These are phyloP conservation scores for Tolypeutes matacus DNA, from an alignment of 2,797 vertebrate genomes.

Conservation along the genomic window DNA sequence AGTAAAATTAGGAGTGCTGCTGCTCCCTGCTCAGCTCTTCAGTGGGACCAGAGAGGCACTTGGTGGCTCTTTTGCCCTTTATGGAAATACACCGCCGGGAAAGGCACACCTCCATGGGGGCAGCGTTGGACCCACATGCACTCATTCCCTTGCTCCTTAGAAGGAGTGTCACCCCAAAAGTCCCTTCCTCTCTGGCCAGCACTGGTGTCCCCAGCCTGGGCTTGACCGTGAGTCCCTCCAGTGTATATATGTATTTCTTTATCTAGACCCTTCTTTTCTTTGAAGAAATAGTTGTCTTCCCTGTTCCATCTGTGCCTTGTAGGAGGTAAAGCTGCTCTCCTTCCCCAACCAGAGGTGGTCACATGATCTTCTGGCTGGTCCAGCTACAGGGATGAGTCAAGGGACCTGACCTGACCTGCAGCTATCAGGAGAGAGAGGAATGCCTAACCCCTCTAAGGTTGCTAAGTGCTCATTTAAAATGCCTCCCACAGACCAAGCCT, in stretches of 20 bases:
- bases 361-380: neutral
- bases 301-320: neutral
- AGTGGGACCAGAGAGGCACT: neutral
- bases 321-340: neutral
- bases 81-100: neutral
- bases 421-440: neutral
- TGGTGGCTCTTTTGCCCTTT: rapidly evolving
- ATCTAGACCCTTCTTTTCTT: neutral
- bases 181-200: neutral
- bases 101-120: rapidly evolving
- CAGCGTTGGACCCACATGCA: rapidly evolving
- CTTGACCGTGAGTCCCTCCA: neutral
- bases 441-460: rapidly evolving
- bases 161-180: neutral
- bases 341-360: neutral
- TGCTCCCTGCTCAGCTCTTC: neutral
- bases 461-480: neutral
- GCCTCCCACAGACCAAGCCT: too few species aligned
- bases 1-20: neutral
- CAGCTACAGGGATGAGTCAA: neutral
- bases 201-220: neutral
- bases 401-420: neutral
- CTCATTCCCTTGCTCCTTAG: neutral
- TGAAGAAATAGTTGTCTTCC: neutral
- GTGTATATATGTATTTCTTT: neutral